These are phyloP conservation scores for Cephalotes varians DNA, from an alignment of 2,888 invertebrate genomes.

Conservation along the genomic window DNA sequence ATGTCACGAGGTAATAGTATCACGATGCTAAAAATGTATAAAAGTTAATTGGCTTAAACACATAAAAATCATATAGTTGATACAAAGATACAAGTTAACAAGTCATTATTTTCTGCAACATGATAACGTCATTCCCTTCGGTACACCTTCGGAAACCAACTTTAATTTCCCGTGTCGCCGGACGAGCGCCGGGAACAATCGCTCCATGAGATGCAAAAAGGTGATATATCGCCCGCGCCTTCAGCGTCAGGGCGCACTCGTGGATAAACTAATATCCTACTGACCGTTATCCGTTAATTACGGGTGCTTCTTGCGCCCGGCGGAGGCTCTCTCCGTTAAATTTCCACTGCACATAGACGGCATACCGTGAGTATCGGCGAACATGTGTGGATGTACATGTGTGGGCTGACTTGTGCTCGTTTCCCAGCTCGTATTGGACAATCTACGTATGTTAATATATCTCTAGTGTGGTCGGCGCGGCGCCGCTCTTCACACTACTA, in stretches of 20 bases:
- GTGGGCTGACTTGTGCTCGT: slow-evolving; percentile 34
- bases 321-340: slow-evolving; percentile 62
- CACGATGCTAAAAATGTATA: not conserved
- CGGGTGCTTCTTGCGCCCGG: slow-evolving; percentile 64
- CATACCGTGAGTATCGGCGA: slow-evolving; percentile 26
- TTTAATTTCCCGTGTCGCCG: slow-evolving; percentile 44
- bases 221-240: slow-evolving; percentile 57
- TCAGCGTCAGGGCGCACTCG: slow-evolving; percentile 45
- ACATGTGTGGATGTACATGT: slow-evolving; percentile 39
- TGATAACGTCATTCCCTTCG: not conserved
- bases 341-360: slow-evolving; percentile 55
- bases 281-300: slow-evolving; percentile 75
- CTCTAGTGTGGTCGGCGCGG: slow-evolving; percentile 65
- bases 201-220: slow-evolving; percentile 36
- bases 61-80: not conserved
- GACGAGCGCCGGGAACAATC: slow-evolving; percentile 2
- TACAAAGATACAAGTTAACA: not conserved
- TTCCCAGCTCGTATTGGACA: slow-evolving; percentile 33
- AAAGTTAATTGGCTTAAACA: not conserved
- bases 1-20: not conserved
- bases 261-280: slow-evolving; percentile 64
- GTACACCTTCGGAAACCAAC: not conserved
- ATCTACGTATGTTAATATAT: slow-evolving; percentile 69
- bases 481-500: slow-evolving; percentile 25
- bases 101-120: not conserved